A percentile compares a stretch with the other conserved stretches of the same genome.
phyloP scores from a whole-genome alignment of 1,140 invertebrate species.

The Drosophila burlai region DNA sequence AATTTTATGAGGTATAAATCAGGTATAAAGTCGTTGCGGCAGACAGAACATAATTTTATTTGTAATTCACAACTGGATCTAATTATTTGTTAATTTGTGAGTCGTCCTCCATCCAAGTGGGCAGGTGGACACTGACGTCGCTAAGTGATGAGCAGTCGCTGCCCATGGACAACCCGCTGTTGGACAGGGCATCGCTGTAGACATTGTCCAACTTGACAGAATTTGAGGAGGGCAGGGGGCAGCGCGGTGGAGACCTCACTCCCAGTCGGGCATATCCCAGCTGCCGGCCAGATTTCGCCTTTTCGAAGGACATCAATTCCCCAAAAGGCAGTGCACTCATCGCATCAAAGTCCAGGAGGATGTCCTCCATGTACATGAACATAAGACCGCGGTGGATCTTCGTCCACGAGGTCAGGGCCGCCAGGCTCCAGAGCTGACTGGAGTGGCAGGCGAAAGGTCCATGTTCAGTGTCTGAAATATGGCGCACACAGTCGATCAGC shows the following conservation, averaged over 20 bases:
- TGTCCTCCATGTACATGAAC: slow-evolving; percentile 46
- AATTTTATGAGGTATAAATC: neutral
- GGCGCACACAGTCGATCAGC: slow-evolving; percentile 26
- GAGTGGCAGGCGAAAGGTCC: slow-evolving; percentile 61
- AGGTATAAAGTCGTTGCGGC: no score
- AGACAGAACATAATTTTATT: slow-evolving; percentile 1
- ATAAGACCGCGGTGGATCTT: slow-evolving; percentile 46
- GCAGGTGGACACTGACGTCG: slow-evolving; percentile 16
- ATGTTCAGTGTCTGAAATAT: slow-evolving; percentile 23
- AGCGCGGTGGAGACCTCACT: slow-evolving; percentile 8
- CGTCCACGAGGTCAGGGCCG: slow-evolving; percentile 45
- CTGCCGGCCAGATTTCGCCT: neutral
- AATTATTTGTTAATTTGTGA: neutral
- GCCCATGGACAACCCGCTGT: slow-evolving; percentile 28
- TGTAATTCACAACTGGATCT: neutral
- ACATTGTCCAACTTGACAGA: neutral
- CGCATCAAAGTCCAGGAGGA: slow-evolving; percentile 38
- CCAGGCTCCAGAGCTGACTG: slow-evolving; percentile 54
- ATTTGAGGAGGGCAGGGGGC: neutral
- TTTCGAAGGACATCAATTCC: slow-evolving; percentile 43
- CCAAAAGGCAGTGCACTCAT: slow-evolving; percentile 47
- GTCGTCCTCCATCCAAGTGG: slow-evolving; percentile 11
- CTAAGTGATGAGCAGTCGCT: slow-evolving; percentile 14
- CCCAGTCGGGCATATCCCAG: slow-evolving; percentile 29
- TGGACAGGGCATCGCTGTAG: slow-evolving; percentile 20